Evolutionary conservation across 2,113 vertebrate genomes (phyloP), one percentile per base, ranked within the genome.

Genomic region (Arvicanthis niloticus): DNA sequence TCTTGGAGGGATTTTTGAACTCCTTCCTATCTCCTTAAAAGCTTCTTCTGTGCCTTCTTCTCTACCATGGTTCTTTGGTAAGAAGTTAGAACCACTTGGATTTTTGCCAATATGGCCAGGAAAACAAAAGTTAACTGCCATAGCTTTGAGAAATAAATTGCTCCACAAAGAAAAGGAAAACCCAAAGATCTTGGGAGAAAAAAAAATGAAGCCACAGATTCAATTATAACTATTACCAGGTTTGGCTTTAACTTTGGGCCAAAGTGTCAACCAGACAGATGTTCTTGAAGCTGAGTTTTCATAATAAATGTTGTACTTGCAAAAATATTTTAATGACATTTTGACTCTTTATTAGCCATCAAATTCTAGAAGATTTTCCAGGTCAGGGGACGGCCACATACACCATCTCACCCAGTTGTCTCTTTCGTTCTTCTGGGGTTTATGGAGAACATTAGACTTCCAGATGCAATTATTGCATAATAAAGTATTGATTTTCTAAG

Each of bases 401-500:
- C 96, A 97, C 98, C 97, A 86, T 97, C 93, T 98, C 97, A 98
- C 97, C 98, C 96, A 95, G 62, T 97, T 98, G 97, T 98, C 98
- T 96, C 96, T 98, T 97, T 98, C 97, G 90, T 98, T 98, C 97
- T 98, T 96, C 24, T 19, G 92, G 91, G 97, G 95, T 97, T 98
- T 95, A 93, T 94, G 94, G 97, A 98, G 98, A 98, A 62, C 98
- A 98, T 98, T 98, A 98, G 98, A 98, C 96, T 97, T 98, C 95
- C 97, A 98, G 98, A 98, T 98, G 97, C 97, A 98, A 98, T 99
- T 98, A 98, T 99, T 99, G 98, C 98, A 98, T 98, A 98, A 98
- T 98, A 98, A 99, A 98, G 98, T 98, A 99, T 98, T 98, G 98
- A 98, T 99, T 98, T 98, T 96, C 95, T 97, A 97, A 98, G 97